Percentiles rank a stretch among this genome's conserved stretches.
Evolutionary conservation across 2,888 invertebrate species (phyloP).

Genomic region (Hydraecia micacea): DNA sequence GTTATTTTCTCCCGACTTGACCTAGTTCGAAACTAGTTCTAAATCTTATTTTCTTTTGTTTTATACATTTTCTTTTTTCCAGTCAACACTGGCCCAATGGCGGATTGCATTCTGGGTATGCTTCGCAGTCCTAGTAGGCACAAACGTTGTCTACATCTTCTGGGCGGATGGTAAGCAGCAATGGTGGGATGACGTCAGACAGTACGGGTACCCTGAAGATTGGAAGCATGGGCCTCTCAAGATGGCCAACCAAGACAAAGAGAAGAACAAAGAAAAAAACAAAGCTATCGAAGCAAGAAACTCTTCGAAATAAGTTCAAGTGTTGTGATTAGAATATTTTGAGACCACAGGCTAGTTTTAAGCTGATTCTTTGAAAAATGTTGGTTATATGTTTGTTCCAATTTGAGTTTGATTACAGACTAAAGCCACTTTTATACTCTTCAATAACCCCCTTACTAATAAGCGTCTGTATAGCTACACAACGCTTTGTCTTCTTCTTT

Average conservation of each 20-base stretch:
- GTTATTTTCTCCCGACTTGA: background rate
- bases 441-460: background rate
- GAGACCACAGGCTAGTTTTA: slow-evolving; percentile 6
- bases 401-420: background rate
- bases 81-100: slow-evolving; percentile 92
- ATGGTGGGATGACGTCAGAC: slow-evolving; percentile 93
- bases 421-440: background rate
- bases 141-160: slow-evolving; percentile 92
- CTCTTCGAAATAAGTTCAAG: slow-evolving; percentile 49
- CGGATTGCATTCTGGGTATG: slow-evolving; percentile 94
- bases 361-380: background rate
- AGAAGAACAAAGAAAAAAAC: slow-evolving; percentile 83
- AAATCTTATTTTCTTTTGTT: background rate
- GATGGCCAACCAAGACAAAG: slow-evolving; percentile 79
- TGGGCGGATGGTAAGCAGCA: slow-evolving; percentile 93
- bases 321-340: slow-evolving; percentile 22
- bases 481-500: too few species aligned
- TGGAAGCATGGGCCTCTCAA: slow-evolving; percentile 85
- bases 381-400: background rate
- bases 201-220: slow-evolving; percentile 83
- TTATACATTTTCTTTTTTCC: slow-evolving; percentile 76
- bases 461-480: too few species aligned
- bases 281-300: slow-evolving; percentile 79
- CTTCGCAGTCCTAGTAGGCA: slow-evolving; percentile 91
- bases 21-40: background rate